These are phyloP conservation scores for Zaprionus nigranus DNA, from an alignment of 1,140 invertebrate genomes.

Conservation along the genomic window DNA sequence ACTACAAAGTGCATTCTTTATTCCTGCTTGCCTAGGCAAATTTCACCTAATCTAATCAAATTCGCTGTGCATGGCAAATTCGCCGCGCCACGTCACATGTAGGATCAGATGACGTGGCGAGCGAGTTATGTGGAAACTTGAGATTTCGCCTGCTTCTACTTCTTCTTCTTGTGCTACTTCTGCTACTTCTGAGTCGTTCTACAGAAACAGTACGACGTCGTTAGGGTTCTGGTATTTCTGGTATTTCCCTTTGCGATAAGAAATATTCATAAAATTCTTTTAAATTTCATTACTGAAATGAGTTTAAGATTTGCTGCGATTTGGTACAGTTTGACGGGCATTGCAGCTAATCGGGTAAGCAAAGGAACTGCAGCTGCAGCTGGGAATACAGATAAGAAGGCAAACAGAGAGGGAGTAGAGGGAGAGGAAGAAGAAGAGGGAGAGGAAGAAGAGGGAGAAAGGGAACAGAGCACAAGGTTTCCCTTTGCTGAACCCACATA, in stretches of 20 bases:
- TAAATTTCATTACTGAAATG: neutral
- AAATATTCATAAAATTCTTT: neutral
- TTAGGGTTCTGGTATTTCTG: conserved; percentile 20
- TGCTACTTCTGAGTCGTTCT: neutral
- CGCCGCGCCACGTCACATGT: neutral
- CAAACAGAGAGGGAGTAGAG: neutral
- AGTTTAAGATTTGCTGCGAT: neutral
- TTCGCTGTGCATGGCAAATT: conserved; percentile 7
- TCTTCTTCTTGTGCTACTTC: neutral
- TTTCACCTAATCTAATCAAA: neutral
- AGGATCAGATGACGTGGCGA: conserved; percentile 9
- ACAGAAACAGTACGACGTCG: neutral
- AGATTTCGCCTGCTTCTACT: conserved; percentile 6
- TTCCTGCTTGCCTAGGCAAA: neutral
- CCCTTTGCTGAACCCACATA: neutral
- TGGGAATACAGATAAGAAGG: conserved; percentile 19
- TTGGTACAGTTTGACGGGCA: conserved; percentile 22
- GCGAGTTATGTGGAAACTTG: conserved; percentile 17
- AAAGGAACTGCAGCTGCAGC: conserved; percentile 22
- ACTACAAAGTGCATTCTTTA: neutral
- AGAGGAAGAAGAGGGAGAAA: neutral
- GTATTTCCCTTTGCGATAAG: conserved; percentile 24
- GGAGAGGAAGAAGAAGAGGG: neutral
- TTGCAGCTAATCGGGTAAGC: conserved; percentile 14
- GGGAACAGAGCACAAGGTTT: neutral